Evolutionary conservation across 1,140 invertebrate species (phyloP).

Genomic region (Macrobrachium rosenbergii): DNA sequence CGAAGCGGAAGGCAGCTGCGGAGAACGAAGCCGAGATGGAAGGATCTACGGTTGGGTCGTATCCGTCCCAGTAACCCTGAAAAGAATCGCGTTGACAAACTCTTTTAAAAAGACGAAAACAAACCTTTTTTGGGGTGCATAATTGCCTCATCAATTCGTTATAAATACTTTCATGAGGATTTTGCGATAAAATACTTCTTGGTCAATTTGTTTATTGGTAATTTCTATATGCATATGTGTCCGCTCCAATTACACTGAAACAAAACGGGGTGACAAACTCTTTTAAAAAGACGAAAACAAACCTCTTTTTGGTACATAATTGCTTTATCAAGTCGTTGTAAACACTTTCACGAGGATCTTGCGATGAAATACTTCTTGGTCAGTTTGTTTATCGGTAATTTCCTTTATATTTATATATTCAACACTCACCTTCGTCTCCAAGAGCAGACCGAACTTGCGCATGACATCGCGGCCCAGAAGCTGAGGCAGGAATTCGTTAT

Average conservation of each 20-base stretch:
- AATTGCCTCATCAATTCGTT: no score
- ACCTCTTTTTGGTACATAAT: no score
- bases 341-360: neutral
- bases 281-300: neutral
- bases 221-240: constrained; percentile 71
- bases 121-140: neutral
- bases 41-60: constrained; percentile 86
- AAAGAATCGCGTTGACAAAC: neutral
- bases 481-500: constrained; percentile 94
- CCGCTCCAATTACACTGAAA: constrained; percentile 79
- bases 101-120: neutral
- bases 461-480: constrained; percentile 93
- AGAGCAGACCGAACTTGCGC: constrained; percentile 76
- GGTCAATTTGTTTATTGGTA: no score
- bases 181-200: no score
- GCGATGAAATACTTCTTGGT: neutral
- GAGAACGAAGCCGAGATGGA: constrained; percentile 89
- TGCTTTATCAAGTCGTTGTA: no score
- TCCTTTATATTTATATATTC: neutral
- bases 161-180: no score
- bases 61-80: constrained; percentile 81
- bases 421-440: constrained; percentile 70
- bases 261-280: neutral
- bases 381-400: neutral
- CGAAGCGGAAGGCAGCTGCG: constrained; percentile 90